Evolutionary conservation across 2,113 vertebrate genomes (phyloP).

Genomic region (Neolamprologus falcicula): DNA sequence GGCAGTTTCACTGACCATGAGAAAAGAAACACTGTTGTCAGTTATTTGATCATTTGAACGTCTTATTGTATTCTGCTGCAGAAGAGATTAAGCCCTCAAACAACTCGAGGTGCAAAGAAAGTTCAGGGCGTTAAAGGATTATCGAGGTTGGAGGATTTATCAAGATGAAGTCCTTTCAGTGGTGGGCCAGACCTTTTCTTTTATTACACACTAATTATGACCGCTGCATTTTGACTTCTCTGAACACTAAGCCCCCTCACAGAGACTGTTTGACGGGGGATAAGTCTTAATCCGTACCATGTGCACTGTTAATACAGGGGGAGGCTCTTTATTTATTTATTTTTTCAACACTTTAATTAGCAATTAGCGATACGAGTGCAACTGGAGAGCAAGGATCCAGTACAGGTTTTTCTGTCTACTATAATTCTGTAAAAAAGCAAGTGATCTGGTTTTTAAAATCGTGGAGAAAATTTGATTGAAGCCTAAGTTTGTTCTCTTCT

Average conservation of each 20-base stretch:
- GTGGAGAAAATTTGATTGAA: not conserved
- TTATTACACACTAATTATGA: constrained; percentile 58
- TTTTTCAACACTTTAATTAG: constrained; percentile 30
- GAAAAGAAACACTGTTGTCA: not conserved
- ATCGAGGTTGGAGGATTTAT: constrained; percentile 42
- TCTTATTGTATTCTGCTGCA: not conserved
- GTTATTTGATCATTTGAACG: not conserved
- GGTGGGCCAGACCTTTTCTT: constrained; percentile 32
- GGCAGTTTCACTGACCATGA: not conserved
- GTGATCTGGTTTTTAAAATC: not conserved
- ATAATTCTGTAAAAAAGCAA: not conserved
- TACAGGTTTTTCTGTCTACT: not conserved
- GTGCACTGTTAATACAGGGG: constrained; percentile 61
- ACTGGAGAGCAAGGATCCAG: not conserved
- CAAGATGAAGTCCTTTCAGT: constrained; percentile 39
- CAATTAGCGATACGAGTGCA: not conserved
- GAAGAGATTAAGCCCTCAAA: constrained; percentile 22
- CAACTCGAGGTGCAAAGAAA: constrained; percentile 44
- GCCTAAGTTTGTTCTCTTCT: not conserved
- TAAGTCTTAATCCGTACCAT: constrained; percentile 68
- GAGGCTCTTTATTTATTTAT: not conserved
- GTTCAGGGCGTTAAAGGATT: constrained; percentile 54
- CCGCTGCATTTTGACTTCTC: constrained; percentile 56
- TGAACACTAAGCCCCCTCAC: constrained; percentile 58
- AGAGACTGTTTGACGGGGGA: constrained; percentile 33